Evolutionary conservation across 2,113 vertebrate genomes (phyloP).

Genomic region (Dipodomys spectabilis): DNA sequence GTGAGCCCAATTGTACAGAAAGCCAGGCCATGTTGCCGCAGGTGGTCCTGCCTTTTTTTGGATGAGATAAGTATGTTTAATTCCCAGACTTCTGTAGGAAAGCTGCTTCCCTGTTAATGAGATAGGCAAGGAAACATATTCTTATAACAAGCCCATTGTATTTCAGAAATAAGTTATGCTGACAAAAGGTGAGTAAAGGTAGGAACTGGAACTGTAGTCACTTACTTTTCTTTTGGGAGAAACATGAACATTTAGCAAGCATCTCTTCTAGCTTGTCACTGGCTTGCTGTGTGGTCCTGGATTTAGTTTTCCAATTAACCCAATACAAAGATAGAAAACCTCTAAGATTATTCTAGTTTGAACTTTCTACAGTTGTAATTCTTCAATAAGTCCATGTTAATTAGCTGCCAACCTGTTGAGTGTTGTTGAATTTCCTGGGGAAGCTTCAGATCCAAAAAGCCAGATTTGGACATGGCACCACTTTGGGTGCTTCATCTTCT

Average conservation of each 20-base stretch:
- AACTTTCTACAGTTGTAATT: neutral
- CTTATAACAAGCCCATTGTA: neutral
- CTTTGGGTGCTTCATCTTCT: constrained; percentile 46
- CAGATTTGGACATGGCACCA: constrained; percentile 12
- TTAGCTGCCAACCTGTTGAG: constrained; percentile 52
- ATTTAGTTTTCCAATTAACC: constrained; percentile 41
- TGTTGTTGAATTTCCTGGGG: neutral
- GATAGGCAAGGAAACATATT: constrained; percentile 6
- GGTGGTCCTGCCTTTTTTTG: neutral
- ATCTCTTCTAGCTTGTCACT: neutral
- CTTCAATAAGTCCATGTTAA: neutral
- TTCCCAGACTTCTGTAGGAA: neutral
- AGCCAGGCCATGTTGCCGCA: neutral
- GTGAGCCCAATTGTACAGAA: neutral
- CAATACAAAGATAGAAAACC: constrained; percentile 3
- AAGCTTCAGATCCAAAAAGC: neutral
- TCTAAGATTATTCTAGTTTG: constrained; percentile 9
- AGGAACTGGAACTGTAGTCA: neutral
- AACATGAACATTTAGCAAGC: neutral
- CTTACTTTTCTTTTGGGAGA: constrained; percentile 44
- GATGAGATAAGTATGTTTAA: constrained; percentile 11
- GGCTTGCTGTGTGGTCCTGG: neutral
- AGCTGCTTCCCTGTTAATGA: constrained; percentile 10
- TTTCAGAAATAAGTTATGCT: neutral
- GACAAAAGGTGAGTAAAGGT: constrained; percentile 13